phyloP scores from a whole-genome alignment of 2,888 invertebrate genomes.

The Macroteleia sp. region DNA sequence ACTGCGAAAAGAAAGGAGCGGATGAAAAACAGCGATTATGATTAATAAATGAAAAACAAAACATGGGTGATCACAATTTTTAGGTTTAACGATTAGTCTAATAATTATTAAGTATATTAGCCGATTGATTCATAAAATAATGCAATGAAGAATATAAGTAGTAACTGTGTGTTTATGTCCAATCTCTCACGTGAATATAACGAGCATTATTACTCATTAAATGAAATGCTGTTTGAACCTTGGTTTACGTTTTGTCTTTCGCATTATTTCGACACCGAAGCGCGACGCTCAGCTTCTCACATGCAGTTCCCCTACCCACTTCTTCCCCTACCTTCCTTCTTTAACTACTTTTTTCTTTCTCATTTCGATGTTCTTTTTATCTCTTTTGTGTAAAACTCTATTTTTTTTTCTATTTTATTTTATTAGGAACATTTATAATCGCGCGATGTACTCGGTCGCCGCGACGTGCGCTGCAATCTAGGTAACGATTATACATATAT shows the following conservation, averaged over 20 bases:
- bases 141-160: conserved; percentile 83
- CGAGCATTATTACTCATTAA: conserved; percentile 82
- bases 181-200: conserved; percentile 84
- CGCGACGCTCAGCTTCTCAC: too few relatives aligned
- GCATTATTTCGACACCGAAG: conserved; percentile 70
- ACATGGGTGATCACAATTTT: conserved; percentile 82
- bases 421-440: conserved; percentile 63
- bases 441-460: conserved; percentile 73
- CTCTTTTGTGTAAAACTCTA: too few relatives aligned
- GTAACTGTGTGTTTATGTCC: conserved; percentile 84
- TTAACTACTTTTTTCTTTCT: too few relatives aligned
- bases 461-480: conserved; percentile 73
- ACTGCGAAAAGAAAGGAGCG: too few relatives aligned
- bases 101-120: conserved; percentile 84
- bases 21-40: too few relatives aligned
- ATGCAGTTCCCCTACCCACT: too few relatives aligned
- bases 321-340: too few relatives aligned
- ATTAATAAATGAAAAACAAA: conserved; percentile 22
- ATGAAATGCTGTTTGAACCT: conserved; percentile 79
- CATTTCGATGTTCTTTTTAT: too few relatives aligned
- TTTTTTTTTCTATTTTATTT: conserved; percentile 20
- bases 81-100: conserved; percentile 84
- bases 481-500: conserved; percentile 66
- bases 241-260: conserved; percentile 72
- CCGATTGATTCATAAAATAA: conserved; percentile 84